Evolutionary conservation across 2,888 invertebrate genomes (phyloP).

Genomic region (Camponotus fellah): DNA sequence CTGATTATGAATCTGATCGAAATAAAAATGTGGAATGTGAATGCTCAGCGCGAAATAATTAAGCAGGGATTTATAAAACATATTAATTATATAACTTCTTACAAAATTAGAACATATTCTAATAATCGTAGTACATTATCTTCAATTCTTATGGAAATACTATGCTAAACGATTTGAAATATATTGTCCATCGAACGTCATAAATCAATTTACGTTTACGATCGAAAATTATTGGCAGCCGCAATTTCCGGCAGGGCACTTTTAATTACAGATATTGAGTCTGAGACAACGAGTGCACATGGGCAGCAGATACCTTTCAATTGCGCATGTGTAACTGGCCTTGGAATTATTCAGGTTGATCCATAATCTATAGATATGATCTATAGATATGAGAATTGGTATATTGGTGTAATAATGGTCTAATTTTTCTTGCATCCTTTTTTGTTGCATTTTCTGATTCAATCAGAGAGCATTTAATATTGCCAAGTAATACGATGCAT

Average conservation of each 20-base stretch:
- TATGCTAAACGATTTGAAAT: slow-evolving; percentile 11
- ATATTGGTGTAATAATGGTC: background rate
- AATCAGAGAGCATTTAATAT: background rate
- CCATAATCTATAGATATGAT: background rate
- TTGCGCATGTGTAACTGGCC: slow-evolving; percentile 57
- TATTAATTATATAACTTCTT: slow-evolving; percentile 30
- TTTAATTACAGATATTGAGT: slow-evolving; percentile 32
- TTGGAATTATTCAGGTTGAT: slow-evolving; percentile 51
- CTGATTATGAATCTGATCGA: slow-evolving; percentile 34
- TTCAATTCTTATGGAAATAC: background rate
- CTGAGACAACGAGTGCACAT: slow-evolving; percentile 27
- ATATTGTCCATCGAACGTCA: background rate
- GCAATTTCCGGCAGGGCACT: slow-evolving; percentile 19
- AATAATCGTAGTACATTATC: slow-evolving; percentile 17
- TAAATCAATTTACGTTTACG: slow-evolving; percentile 20
- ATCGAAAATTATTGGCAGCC: slow-evolving; percentile 45
- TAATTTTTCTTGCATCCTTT: background rate
- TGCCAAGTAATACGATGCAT: slow-evolving; percentile 8
- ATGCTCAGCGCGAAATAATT: background rate
- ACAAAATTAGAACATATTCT: slow-evolving; percentile 2
- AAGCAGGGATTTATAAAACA: slow-evolving; percentile 12
- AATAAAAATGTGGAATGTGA: slow-evolving; percentile 11
- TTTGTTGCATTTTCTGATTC: background rate
- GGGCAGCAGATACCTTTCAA: slow-evolving; percentile 57
- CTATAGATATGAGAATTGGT: too few relatives aligned